Percentiles rank a stretch among this genome's conserved stretches.
Evolutionary conservation across 2,113 vertebrate genomes (phyloP).

Genomic region (Neogobius melanostomus): DNA sequence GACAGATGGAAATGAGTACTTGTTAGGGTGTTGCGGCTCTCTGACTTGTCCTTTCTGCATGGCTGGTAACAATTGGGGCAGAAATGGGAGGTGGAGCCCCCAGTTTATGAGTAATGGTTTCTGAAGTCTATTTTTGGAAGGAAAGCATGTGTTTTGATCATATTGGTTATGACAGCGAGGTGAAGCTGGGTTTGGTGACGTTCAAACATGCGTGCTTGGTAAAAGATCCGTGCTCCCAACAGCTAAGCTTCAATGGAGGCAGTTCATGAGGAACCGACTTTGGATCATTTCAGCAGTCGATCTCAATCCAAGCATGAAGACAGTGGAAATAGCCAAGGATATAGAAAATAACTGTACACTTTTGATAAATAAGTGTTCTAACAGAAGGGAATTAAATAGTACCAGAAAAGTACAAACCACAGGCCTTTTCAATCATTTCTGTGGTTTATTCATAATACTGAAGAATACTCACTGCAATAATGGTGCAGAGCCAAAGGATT

Average conservation of each 20-base stretch:
- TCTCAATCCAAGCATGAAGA: slow-evolving; percentile 45
- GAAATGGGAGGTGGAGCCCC: slow-evolving; percentile 24
- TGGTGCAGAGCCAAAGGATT: slow-evolving; percentile 55
- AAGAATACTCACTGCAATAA: slow-evolving; percentile 52
- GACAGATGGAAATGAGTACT: slow-evolving; percentile 8
- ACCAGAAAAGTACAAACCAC: slow-evolving; percentile 26
- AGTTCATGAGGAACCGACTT: slow-evolving; percentile 27
- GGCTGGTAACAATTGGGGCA: slow-evolving; percentile 17
- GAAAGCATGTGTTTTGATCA: slow-evolving; percentile 43
- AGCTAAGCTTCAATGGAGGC: slow-evolving; percentile 34
- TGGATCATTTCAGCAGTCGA: slow-evolving; percentile 28
- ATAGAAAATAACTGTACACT: slow-evolving; percentile 49
- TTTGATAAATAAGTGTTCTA: slow-evolving; percentile 41
- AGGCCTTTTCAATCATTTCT: slow-evolving; percentile 51
- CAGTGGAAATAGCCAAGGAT: slow-evolving; percentile 18
- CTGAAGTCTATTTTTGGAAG: slow-evolving; percentile 55
- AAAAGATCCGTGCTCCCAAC: slow-evolving; percentile 34
- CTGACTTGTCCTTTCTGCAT: slow-evolving; percentile 21
- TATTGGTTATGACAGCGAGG: slow-evolving; percentile 57
- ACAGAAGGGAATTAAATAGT: slow-evolving; percentile 35
- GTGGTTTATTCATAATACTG: slow-evolving; percentile 52
- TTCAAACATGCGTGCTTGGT: slow-evolving; percentile 42
- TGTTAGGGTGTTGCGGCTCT: background rate
- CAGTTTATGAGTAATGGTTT: slow-evolving; percentile 58
- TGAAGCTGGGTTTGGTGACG: slow-evolving; percentile 31